phyloP scores from a whole-genome alignment of 2,113 vertebrate genomes.

The Triplophysa dalaica region DNA sequence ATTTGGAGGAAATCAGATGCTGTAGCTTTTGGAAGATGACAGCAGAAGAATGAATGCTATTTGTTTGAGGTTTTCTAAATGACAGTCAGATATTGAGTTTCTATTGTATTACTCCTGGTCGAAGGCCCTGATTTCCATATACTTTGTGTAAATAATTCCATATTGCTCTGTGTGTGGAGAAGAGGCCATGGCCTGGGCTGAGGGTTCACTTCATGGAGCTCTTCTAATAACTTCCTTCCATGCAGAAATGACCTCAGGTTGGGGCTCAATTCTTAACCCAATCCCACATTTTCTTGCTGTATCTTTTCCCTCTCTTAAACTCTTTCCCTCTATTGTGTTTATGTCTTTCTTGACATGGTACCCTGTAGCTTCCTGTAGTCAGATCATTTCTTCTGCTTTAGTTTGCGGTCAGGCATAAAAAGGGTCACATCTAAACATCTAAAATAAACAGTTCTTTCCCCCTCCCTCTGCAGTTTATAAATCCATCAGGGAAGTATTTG shows the following conservation, averaged over 20 bases:
- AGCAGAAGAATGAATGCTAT: background rate
- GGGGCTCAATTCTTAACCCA: conserved; percentile 30
- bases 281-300: conserved; percentile 1
- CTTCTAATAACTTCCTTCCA: conserved; percentile 57
- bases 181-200: conserved; percentile 29
- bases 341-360: conserved; percentile 40
- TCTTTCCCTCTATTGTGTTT: conserved; percentile 17
- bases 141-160: background rate
- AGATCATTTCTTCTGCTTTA: conserved; percentile 15
- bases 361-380: conserved; percentile 35
- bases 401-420: conserved; percentile 49
- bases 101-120: conserved; percentile 10
- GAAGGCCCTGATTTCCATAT: background rate
- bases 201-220: conserved; percentile 51
- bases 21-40: background rate
- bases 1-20: conserved; percentile 1
- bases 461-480: conserved; percentile 61
- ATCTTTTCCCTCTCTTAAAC: background rate
- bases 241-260: conserved; percentile 37
- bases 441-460: conserved; percentile 55
- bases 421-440: conserved; percentile 51
- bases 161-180: conserved; percentile 40
- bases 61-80: background rate
- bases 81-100: background rate
- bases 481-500: conserved; percentile 68